Evolutionary conservation across 2,113 vertebrate genomes (phyloP).

Genomic region (Taurulus bubalis): DNA sequence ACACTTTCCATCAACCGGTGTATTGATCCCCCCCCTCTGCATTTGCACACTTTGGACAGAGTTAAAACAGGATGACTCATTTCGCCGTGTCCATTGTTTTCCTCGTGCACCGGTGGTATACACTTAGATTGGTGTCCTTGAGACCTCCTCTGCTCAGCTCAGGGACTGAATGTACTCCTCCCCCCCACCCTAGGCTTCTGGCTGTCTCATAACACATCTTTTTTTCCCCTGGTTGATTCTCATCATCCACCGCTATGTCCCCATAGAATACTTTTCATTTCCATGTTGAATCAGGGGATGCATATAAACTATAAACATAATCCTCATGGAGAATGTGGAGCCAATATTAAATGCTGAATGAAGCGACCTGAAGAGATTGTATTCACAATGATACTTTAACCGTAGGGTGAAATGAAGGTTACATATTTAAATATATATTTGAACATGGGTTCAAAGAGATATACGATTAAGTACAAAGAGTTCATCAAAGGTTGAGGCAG

Average conservation of each 20-base stretch:
- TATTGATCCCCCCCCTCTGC: conserved; percentile 55
- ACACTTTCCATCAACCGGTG: conserved; percentile 42
- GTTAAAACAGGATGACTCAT: conserved; percentile 62
- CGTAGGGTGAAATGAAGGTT: conserved; percentile 15
- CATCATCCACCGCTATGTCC: neutral
- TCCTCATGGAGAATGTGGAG: neutral
- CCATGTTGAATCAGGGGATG: neutral
- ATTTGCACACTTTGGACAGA: conserved; percentile 50
- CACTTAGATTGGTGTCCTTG: conserved; percentile 63
- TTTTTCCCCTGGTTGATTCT: conserved; percentile 10
- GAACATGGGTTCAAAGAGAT: neutral
- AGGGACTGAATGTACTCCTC: conserved; percentile 54
- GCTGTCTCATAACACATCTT: neutral
- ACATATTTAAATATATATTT: neutral
- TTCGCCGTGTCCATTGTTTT: conserved; percentile 53
- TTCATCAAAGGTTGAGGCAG: neutral
- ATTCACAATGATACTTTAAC: neutral
- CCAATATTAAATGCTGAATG: neutral
- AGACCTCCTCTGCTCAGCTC: conserved; percentile 68
- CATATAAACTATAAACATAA: neutral
- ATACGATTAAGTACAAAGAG: neutral
- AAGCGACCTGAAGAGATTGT: neutral
- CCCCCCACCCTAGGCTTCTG: neutral
- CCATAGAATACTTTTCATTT: neutral
- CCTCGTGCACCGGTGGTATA: conserved; percentile 2